Conservation (phyloP, 2,888 invertebrate genomes). For the Ichneumoninae sp. region DNA sequence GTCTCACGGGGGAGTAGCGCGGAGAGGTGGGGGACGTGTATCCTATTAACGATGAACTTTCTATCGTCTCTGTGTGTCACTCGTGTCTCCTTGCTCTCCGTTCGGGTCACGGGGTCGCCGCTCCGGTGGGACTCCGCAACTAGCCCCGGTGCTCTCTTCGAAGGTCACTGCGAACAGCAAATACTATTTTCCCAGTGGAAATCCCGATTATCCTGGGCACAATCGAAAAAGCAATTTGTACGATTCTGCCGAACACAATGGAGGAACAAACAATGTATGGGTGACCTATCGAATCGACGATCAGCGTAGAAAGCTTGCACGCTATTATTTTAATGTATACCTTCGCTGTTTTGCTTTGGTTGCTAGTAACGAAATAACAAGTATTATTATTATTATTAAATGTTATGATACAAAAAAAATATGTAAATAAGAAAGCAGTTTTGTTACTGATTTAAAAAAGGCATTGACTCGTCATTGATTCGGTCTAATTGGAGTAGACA, state of each 20-base stretch:
- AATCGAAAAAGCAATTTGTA: conserved; percentile 18
- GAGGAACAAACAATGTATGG: not conserved
- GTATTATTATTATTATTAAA: too few species aligned
- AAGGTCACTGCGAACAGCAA: not conserved
- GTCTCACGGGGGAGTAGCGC: conserved; percentile 9
- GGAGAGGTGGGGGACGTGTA: not conserved
- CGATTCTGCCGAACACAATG: conserved; percentile 10
- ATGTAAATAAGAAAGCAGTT: not conserved
- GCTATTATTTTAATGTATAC: not conserved
- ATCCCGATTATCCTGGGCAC: not conserved
- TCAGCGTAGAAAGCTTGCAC: conserved; percentile 28
- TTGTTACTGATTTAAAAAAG: too few species aligned
- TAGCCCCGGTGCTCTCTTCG: not conserved
- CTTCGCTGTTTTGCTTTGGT: not conserved
- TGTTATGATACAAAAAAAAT: not conserved
- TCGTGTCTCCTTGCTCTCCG: conserved; percentile 72
- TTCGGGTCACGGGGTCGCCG: conserved; percentile 69
- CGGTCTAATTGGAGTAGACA: too few species aligned
- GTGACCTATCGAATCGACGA: conserved; percentile 19
- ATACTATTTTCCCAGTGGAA: not conserved
- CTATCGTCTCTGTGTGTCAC: conserved; percentile 76
- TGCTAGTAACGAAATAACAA: not conserved
- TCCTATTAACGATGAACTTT: conserved; percentile 75
- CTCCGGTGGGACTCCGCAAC: conserved; percentile 24
- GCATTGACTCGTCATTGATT: not conserved